A percentile compares a stretch with the other conserved stretches of the same genome.
These are phyloP conservation scores for Habropoda laboriosa DNA, from an alignment of 1,140 invertebrate genomes.

Conservation along the genomic window DNA sequence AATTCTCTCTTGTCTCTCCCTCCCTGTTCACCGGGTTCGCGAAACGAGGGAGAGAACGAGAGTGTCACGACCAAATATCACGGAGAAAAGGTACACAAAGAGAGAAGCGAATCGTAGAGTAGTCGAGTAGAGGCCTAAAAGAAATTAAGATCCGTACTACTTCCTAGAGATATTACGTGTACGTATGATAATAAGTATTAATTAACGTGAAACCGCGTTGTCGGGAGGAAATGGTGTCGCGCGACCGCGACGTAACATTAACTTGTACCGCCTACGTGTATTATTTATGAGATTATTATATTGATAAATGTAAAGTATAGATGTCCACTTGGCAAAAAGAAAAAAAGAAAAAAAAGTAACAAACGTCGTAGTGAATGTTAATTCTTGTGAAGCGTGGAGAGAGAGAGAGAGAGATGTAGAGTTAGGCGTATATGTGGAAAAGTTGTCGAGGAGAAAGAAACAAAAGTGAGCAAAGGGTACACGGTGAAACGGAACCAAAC, in stretches of 20 bases:
- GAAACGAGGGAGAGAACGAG: neutral
- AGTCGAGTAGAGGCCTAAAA: conserved; percentile 60
- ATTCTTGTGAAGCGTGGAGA: neutral
- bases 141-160: conserved; percentile 53
- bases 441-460: neutral
- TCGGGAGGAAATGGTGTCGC: neutral
- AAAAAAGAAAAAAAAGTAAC: no score
- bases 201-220: conserved; percentile 48
- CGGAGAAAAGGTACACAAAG: no score
- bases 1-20: no score
- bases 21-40: neutral
- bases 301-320: conserved; percentile 61
- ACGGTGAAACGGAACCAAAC: conserved; percentile 52
- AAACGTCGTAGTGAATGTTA: conserved; percentile 42
- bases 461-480: neutral
- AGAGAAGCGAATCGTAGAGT: conserved; percentile 47
- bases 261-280: conserved; percentile 57
- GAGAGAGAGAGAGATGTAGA: no score
- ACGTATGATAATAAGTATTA: conserved; percentile 57
- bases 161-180: conserved; percentile 66
- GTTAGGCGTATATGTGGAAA: no score
- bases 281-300: conserved; percentile 67
- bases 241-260: conserved; percentile 28
- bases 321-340: conserved; percentile 49
- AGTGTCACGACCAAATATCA: conserved; percentile 65